Evolutionary conservation across 2,797 vertebrate species (phyloP), one percentile per base, ranked within the genome.

Genomic region (Buceros bicornis): DNA sequence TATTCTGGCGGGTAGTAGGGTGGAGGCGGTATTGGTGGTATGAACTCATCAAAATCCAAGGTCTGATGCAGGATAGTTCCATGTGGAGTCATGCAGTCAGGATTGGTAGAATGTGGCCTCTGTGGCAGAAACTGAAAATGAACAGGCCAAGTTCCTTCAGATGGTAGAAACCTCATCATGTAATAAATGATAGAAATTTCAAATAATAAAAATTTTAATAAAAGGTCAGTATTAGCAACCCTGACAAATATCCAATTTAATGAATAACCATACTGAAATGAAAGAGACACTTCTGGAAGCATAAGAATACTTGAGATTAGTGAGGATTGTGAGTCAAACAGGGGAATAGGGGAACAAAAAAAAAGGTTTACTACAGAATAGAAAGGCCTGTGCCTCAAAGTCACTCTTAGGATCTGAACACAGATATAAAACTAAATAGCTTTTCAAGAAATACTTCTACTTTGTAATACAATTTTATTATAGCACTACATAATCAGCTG

Each of bases 1-100:
- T 99, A 99, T 80, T 99, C 99, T 0, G 99, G 99, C 1, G 99
- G 99, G 97, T 99, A 99, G 96, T 99, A 99, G 12, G 99, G 99
- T 0, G 99, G 99, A 16, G 99, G 99, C 0, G 99, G 99, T 33
- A 99, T 99, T 6, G 99, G 99, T 19, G 99, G 98, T 58, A 99
- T 99, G 91, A 99, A 99, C 97, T 99, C 99, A 31, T 99, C 99
- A 28, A 99, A 99, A 97, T 99, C 99, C 98, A 99, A 82, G 4
- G 98, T 99, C 78, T 99, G 99, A 96, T 99, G 99, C 79, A 99
- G 98, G 77, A 99, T 98, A 40, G 99, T 99, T 87, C 99, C 99
- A 3, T 99, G 99, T 3, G 99, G 99, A 16, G 99, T 99, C 99
- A 99, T 97, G 62, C 99, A 99, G 98, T 99, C 99, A 0, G 98